These are phyloP conservation scores for Chrysolina haemoptera DNA, from an alignment of 2,888 invertebrate genomes.

Conservation along the genomic window DNA sequence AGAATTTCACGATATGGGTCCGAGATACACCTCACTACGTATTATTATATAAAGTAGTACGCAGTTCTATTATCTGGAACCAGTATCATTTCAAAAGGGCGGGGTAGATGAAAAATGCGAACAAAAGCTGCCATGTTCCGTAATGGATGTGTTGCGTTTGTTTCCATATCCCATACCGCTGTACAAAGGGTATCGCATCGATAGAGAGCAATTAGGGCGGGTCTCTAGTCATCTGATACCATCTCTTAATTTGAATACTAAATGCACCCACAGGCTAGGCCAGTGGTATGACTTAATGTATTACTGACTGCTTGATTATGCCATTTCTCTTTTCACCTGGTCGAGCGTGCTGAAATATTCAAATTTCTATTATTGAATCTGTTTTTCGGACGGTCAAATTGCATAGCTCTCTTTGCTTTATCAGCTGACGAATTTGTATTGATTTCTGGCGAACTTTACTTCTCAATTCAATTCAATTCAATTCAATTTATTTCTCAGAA, in stretches of 20 bases:
- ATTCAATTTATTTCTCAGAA: too few relatives aligned
- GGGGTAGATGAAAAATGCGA: slow-evolving; percentile 62
- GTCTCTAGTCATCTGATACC: slow-evolving; percentile 66
- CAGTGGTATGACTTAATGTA: slow-evolving; percentile 52
- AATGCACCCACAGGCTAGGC: slow-evolving; percentile 60
- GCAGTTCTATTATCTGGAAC: slow-evolving; percentile 59
- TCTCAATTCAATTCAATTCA: too few relatives aligned
- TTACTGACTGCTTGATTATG: slow-evolving; percentile 46
- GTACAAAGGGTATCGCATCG: slow-evolving; percentile 67
- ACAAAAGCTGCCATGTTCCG: slow-evolving; percentile 67
- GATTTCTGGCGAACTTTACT: too few relatives aligned
- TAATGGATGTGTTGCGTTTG: slow-evolving; percentile 67
- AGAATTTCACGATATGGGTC: slow-evolving; percentile 29
- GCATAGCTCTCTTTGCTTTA: background rate
- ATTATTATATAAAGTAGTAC: slow-evolving; percentile 37
- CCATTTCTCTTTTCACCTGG: slow-evolving; percentile 41
- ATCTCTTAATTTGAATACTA: slow-evolving; percentile 67
- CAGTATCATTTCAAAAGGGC: slow-evolving; percentile 65
- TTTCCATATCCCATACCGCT: slow-evolving; percentile 65
- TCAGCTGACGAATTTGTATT: too few relatives aligned
- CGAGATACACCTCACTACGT: slow-evolving; percentile 22
- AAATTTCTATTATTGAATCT: slow-evolving; percentile 31
- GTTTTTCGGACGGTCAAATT: background rate
- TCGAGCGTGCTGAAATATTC: slow-evolving; percentile 39
- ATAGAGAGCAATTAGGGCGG: slow-evolving; percentile 69